phyloP scores from a whole-genome alignment of 2,113 vertebrate species.

The Halichoeres trimaculatus region DNA sequence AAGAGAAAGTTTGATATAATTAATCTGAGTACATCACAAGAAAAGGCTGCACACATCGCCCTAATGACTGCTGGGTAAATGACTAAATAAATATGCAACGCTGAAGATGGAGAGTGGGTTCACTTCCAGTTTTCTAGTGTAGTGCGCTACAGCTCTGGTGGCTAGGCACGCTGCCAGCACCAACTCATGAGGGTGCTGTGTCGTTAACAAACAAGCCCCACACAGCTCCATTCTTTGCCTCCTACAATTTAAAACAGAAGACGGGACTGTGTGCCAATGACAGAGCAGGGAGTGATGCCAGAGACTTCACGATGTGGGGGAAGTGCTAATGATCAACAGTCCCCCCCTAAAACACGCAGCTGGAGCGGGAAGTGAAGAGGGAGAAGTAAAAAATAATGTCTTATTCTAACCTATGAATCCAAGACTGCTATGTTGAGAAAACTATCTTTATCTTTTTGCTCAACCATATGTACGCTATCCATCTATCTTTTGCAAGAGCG shows the following conservation, averaged over 20 bases:
- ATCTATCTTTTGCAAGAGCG: too few species aligned
- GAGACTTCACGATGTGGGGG: constrained; percentile 61
- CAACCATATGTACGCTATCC: too few species aligned
- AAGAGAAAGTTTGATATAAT: constrained; percentile 76
- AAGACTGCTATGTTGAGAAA: constrained; percentile 6
- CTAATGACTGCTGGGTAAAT: constrained; percentile 79
- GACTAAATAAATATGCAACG: constrained; percentile 76
- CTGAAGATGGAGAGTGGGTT: constrained; percentile 77
- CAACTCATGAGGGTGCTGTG: constrained; percentile 80
- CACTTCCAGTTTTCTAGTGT: constrained; percentile 76
- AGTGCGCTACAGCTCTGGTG: constrained; percentile 61
- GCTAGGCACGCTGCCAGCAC: constrained; percentile 79
- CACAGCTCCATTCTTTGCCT: constrained; percentile 78
- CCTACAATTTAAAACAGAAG: constrained; percentile 81
- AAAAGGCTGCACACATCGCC: constrained; percentile 55
- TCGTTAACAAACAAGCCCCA: constrained; percentile 81
- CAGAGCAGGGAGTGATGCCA: constrained; percentile 74
- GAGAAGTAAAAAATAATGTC: constrained; percentile 34
- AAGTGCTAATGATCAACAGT: constrained; percentile 80
- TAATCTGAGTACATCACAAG: constrained; percentile 68
- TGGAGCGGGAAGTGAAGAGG: constrained; percentile 63
- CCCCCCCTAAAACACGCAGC: constrained; percentile 73
- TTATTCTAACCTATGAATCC: constrained; percentile 34
- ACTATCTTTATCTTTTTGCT: neutral
- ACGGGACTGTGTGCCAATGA: constrained; percentile 71